Evolutionary conservation across 2,797 vertebrate species (phyloP), one percentile per base, ranked within the genome.

Genomic region (Apogon talboti): DNA sequence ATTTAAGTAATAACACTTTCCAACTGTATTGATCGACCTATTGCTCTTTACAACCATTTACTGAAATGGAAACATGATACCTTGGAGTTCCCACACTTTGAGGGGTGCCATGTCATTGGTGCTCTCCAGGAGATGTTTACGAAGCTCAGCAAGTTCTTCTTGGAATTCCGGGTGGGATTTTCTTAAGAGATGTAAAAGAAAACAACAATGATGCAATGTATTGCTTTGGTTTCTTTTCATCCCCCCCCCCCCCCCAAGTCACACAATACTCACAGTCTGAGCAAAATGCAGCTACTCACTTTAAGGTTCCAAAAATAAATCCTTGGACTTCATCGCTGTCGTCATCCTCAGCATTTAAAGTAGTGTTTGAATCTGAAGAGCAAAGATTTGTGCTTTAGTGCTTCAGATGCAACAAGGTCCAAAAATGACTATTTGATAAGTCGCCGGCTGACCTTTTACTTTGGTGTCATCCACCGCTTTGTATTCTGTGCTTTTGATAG

Each of bases 11-110:
- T 15, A 35, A 14, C 14, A 38, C 4, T 37, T 58, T 56, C 11
- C 5, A 49, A 24, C 11, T 71, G 7, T 42, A 28, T 5, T 19
- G 11, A 38, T 47, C 3, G 3, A 52, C 12, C 33, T 18, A 15
- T 16, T 46, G 21, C 57, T 19, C 4, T 43, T 38, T 28, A 9
- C 33, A 35, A 35, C 33, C 21, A 13, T 4, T 47, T 18, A 11
- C 9, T 54, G 28, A 64, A 62, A 59, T 8, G 1, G 13, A 46
- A 40, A 14, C 61, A 3, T 0, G 2, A 53, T 93, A 99, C 98
- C 98, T 94, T 99, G 97, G 64, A 99, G 91, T 77, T 99, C 96
- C 98, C 98, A 99, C 75, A 97, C 95, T 93, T 98, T 98, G 66
- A 99, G 90, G 13, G 97, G 96, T 6, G 93, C 90, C 95, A 97